Evolutionary conservation across 2,797 vertebrate species (phyloP), one percentile per base, ranked within the genome.

Genomic region (Rousettus madagascariensis): DNA sequence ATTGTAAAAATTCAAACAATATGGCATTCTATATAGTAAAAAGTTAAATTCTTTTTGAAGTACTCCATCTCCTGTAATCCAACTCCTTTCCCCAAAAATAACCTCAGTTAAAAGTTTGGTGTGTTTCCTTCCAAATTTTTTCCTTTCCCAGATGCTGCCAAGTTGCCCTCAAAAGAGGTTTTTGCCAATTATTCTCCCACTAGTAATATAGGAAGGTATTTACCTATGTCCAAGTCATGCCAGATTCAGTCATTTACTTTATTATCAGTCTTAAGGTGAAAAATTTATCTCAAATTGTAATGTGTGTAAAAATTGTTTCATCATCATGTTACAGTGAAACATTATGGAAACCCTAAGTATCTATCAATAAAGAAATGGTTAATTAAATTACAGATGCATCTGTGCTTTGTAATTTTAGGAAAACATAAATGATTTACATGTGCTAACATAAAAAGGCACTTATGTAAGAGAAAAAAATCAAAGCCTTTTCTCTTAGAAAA

Each of bases 21-120:
- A 41, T 49, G 46, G 22, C 3, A 90, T 80, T 80, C 30, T 87
- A 51, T 61, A 61, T 51, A 93, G 24, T 90, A 75, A 80, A 87
- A 96, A 51, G 1, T 63, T 69, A 93, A 78, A 53, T 86, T 79
- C 22, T 86, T 86, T 78, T 41, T 84, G 65, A 92, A 91, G 86
- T 49, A 43, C 3, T 69, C 8, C 49, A 57, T 86, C 16, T 86
- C 10, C 49, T 95, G 1, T 71, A 86, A 79, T 63, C 22, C n/a
- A 79, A 55, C 24, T 79, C 11, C 13, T 92, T 16, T 80, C 86
- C 33, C 33, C 19, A 68, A 55, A 89, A 95, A 79, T 78, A 93
- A 83, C 20, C 20, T 86, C 22, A 80, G 63, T 86, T 69, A 92
- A 87, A 91, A 87, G 36, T 69, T 55, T 80, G 12, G 1, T 75